Percentiles rank a stretch among this genome's conserved stretches.
Conservation (phyloP, 2,113 vertebrate genomes). For the Hucho hucho region DNA sequence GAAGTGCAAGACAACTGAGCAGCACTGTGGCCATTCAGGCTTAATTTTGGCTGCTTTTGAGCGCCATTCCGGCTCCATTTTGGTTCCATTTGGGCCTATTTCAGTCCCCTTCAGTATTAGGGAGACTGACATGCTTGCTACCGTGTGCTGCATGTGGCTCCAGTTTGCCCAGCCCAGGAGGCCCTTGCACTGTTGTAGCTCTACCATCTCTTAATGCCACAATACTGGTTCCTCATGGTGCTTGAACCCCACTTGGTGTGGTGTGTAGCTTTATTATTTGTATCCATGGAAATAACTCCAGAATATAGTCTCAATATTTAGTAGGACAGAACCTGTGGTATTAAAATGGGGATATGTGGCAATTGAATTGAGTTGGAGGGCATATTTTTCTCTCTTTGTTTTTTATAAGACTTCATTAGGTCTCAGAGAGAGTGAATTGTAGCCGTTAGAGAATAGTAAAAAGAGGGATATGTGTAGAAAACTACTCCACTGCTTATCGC, state of each 20-base stretch:
- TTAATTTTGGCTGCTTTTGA: constrained; percentile 9
- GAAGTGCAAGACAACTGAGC: constrained; percentile 40
- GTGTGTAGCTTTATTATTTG: constrained; percentile 17
- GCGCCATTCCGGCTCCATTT: constrained; percentile 18
- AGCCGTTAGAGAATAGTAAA: constrained; percentile 37
- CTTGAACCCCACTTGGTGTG: constrained; percentile 4
- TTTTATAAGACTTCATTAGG: constrained; percentile 4
- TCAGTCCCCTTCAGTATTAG: constrained; percentile 38
- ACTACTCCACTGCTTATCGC: constrained; percentile 40
- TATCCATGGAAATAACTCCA: constrained; percentile 29
- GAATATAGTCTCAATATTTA: constrained; percentile 17
- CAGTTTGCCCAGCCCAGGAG: constrained; percentile 34
- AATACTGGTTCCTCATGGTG: constrained; percentile 29
- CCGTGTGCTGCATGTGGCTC: constrained; percentile 44
- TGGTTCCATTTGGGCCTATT: constrained; percentile 34
- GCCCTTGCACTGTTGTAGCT: constrained; percentile 28
- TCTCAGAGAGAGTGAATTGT: constrained; percentile 11
- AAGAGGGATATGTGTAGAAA: constrained; percentile 35
- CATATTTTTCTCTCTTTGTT: constrained; percentile 11
- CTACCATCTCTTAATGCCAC: constrained; percentile 42
- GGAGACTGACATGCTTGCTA: constrained; percentile 44
- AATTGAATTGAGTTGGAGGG: constrained; percentile 1
- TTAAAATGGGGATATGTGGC: neutral
- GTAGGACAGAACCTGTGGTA: constrained; percentile 12
- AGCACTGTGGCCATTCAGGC: constrained; percentile 49